Base-by-base conservation (phyloP, 1,140 invertebrate genomes). In the Bilobella aurantiaca region DNA sequence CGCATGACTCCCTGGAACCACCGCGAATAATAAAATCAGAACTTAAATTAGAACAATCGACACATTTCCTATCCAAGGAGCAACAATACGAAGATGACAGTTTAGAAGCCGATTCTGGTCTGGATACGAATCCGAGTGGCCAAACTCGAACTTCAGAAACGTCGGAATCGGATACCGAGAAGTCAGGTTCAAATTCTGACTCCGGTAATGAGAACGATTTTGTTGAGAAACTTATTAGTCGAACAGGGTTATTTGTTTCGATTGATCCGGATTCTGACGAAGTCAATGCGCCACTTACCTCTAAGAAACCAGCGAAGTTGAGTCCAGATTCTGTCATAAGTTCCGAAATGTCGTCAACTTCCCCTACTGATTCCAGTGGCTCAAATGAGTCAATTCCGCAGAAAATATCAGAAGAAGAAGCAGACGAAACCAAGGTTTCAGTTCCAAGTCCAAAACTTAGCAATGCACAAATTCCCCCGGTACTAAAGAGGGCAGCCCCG, bases 141-240 rank as follows among this genome's bases (percentile, higher is more conserved):
- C 58, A 2, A 62, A 66, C 25, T 63, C 23, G 16, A 27, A 62
- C 29, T 14, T 46, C 29, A 62, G 58, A 56, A n/a, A 37, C 56
- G 56, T 68, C 68, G 0, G 71, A 73, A 32, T 73, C 71, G 12
- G 71, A 69, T 53, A 58, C 58, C 27, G 64, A 71, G 37, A 67
- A 69, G 56, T 69, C 64, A 12, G 68, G 68, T 14, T 72, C 71
- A 16, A 66, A 62, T 53, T 73, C 68, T 0, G 68, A 70, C 34
- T 70, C 68, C 30, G 71, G 68, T 18, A 70, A 69, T 67, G 68
- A 70, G 47, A 67, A 70, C 27, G 71, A 73, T 47, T 73, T 59
- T 42, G 61, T 37, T 58, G 70, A 69, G 28, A 63, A 63, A 31
- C 21, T 29, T n/a, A 53, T 21, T 28, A 46, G 28, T 1, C 60